Evolutionary conservation across 1,140 invertebrate species (phyloP), one percentile per base, ranked within the genome.

Genomic region (Scaptomyza hsui): DNA sequence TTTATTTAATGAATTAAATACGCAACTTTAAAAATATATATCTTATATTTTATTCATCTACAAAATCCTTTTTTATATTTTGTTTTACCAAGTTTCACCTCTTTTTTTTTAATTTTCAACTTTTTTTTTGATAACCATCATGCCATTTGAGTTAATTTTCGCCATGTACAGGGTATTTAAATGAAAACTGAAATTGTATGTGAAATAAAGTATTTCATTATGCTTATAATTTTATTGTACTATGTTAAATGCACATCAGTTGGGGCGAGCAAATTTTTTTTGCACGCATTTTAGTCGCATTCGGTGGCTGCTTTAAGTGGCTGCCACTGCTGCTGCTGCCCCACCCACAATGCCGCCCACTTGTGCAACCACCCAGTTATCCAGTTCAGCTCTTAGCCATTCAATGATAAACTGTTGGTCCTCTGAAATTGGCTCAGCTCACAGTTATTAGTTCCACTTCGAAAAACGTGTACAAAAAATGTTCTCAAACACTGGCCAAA

Each of bases 141-240:
- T 24, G 13, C 37, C 52, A 3, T 13, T 2, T n/a, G 1, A 37
- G 7, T 13, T 21, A 0, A 2, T 4, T n/a, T n/a, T 0, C 9
- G 5, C 5, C 18, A 10, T 19, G 4, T 59, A 12, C n/a, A 59
- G 61, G 55, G 52, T 65, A 72, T 39, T 16, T 59, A 16, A 45
- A 44, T 67, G 19, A 63, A 74, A 56, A 80, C 59, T 68, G 69
- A 59, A 86, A 81, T 61, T 69, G 73, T 76, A 73, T 76, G 37
- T 62, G 52, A 59, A 72, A 78, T 62, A 72, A 79, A 74, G 62
- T 72, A 75, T 75, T 71, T 64, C 41, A 75, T 73, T 73, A 49
- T 73, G 41, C 47, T 63, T 60, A 45, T 64, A 75, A 82, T 69
- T 83, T 82, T 53, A 75, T 78, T 88, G 73, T 88, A 86, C 26